A percentile compares a stretch with the other conserved stretches of the same genome.
Conservation (phyloP, 2,888 invertebrate genomes). For the Amaurobius ferox region DNA sequence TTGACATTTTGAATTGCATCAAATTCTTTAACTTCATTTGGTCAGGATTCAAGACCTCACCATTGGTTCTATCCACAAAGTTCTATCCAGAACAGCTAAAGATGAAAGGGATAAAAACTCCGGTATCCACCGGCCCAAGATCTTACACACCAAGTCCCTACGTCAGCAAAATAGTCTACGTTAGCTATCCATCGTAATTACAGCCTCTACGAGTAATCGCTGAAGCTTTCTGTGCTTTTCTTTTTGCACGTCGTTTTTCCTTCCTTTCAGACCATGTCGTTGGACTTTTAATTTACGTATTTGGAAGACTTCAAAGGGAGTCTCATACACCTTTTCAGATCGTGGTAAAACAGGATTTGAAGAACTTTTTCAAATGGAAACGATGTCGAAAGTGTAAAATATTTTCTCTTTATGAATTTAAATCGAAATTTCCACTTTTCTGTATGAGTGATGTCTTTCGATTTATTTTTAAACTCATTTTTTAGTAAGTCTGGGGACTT, state of each 20-base stretch:
- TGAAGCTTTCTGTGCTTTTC: conserved; percentile 26
- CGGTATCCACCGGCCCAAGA: conserved; percentile 2
- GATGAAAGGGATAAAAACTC: conserved; percentile 2
- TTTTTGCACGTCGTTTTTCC: neutral
- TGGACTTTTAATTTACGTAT: conserved; percentile 20
- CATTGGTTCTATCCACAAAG: neutral
- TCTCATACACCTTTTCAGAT: no score
- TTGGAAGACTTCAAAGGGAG: conserved; percentile 15
- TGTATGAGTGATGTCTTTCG: no score
- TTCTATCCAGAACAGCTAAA: neutral
- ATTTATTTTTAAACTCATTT: no score
- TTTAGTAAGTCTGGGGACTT: no score
- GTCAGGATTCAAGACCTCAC: neutral
- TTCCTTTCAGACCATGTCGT: neutral
- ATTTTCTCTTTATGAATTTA: no score
- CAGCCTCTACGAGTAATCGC: conserved; percentile 20
- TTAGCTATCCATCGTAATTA: conserved; percentile 29
- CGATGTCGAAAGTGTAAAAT: no score
- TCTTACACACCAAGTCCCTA: neutral
- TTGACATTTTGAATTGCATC: conserved; percentile 14
- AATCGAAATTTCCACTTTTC: no score
- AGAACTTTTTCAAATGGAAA: no score
- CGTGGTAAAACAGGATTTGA: no score
- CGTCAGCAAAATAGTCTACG: conserved; percentile 24
- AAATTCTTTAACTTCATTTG: conserved; percentile 10